Evolutionary conservation across 2,888 invertebrate genomes (phyloP).

Genomic region (Xestobium rufovillosum): DNA sequence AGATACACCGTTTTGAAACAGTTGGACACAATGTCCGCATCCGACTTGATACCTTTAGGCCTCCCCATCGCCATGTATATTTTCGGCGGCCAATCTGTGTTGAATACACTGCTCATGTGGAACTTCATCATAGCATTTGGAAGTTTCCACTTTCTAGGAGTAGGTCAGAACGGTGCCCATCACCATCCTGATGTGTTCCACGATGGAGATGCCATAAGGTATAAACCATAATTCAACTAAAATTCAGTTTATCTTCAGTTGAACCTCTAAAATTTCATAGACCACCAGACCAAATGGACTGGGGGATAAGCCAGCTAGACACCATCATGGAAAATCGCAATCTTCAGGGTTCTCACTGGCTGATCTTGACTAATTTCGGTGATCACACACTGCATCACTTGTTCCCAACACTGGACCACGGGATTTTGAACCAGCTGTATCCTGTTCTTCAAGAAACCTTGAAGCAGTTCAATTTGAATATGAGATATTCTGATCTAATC

Average conservation of each 20-base stretch:
- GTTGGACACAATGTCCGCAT: too few relatives aligned
- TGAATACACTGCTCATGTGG: conserved; percentile 49
- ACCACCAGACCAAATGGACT: conserved; percentile 49
- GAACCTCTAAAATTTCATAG: too few relatives aligned
- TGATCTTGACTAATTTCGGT: conserved; percentile 67
- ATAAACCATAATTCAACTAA: conserved; percentile 16
- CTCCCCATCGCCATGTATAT: conserved; percentile 43
- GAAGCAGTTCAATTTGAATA: conserved; percentile 53
- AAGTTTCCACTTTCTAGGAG: conserved; percentile 55
- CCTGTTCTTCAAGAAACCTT: conserved; percentile 56
- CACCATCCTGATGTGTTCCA: conserved; percentile 75
- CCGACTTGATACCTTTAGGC: conserved; percentile 42
- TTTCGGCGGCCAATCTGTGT: conserved; percentile 33
- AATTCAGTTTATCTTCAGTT: too few relatives aligned
- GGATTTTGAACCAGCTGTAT: conserved; percentile 58
- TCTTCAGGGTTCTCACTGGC: conserved; percentile 57
- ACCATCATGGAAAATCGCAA: conserved; percentile 66
- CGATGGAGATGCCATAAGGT: conserved; percentile 67
- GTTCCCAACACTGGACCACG: conserved; percentile 76
- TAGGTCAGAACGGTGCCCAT: conserved; percentile 68
- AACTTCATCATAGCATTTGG: conserved; percentile 52
- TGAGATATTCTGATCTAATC: conserved; percentile 47
- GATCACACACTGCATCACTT: conserved; percentile 76
- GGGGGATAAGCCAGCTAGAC: conserved; percentile 74
- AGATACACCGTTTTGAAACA: too few relatives aligned